Base-by-base conservation (phyloP, 2,888 invertebrate genomes). In the Girardia tigrina region DNA sequence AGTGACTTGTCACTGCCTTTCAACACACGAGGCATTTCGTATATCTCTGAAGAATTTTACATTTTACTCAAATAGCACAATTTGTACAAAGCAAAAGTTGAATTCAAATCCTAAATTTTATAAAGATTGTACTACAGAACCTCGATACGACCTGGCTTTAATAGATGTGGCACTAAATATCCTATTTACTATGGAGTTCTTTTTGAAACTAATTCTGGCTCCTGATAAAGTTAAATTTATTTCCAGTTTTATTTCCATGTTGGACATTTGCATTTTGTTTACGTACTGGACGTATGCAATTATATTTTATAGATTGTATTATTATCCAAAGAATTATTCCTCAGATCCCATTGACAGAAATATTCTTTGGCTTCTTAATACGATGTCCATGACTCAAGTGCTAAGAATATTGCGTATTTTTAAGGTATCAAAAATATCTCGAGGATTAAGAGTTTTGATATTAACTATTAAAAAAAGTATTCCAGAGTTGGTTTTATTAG, bases 381-480 rank as follows among this genome's bases (percentile, higher is more conserved):
- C 77, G 23, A 42, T 78, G 26, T 72, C 77, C 12, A 77, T 77
- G 77, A 70, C 77, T n/a, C 77, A 77, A 29, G 29, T 73, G 14
- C 28, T 77, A 29, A 20, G 77, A 4, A 77, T 77, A 4, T 71
- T 77, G 20, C 28, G 77, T 1, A 77, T 77, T 1, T 77, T 77
- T 36, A 77, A 77, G 28, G 77, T 77, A 28, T 73, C 73, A 14
- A 77, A 77, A 42, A 77, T 77, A 75, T 82, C 82, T 71, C 81
- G 82, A 1, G 83, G 83, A 0, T 76, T 83, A 72, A 81, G 82
- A 80, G 82, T 83, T 77, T 78, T 83, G 36, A 78, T 82, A 29
- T 81, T 82, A 75, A 82, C 83, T 1, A 78, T 83, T 8, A 82
- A 82, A 75, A 82, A 82, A 28, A 81, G 82, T 77, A 81, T 81